Evolutionary conservation across 2,113 vertebrate species (phyloP), one percentile per base, ranked within the genome.

Genomic region (Indicator indicator): DNA sequence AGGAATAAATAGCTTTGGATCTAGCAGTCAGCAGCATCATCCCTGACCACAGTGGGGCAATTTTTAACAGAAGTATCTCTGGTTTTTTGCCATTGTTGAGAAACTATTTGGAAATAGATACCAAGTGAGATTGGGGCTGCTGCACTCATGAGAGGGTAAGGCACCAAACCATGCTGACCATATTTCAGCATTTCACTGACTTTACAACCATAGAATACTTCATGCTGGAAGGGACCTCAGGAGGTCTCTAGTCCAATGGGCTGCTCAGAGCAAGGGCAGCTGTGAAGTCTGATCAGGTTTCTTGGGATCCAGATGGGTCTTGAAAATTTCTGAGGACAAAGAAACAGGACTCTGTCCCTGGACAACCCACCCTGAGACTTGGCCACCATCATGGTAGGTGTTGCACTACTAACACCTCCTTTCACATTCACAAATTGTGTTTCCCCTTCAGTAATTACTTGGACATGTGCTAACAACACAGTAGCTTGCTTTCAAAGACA

Each of bases 11-110:
- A 77, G 21, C 16, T 82, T 71, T 54, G 19, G 28, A n/a, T 21
- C 21, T 59, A 58, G 28, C 9, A 62, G 7, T 78, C 38, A 42
- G 65, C 26, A 65, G 15, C 30, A 52, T 62, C 19, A 26, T 48
- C 52, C 33, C 20, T 69, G 38, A 30, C 71, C n/a, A 62, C 24
- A 14, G 14, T 4, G 24, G 19, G 38, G 14, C 6, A 67, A 27
- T 42, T 86, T 82, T 73, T n/a, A 83, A 65, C 18, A 33, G 50
- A 80, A 68, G 8, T 52, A 16, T 30, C 55, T 54, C 11, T 48
- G 30, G 0, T 0, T 0, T 11, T 71, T 76, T n/a, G 16, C 40
- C 32, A n/a, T 60, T 86, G 18, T 15, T 6, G 9, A 44, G 68
- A 72, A 90, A 48, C 4, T 0, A 0, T 75, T 71, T 75, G 63